Conservation (phyloP, 2,888 invertebrate genomes). For the Eueremaeus valkanovi region DNA sequence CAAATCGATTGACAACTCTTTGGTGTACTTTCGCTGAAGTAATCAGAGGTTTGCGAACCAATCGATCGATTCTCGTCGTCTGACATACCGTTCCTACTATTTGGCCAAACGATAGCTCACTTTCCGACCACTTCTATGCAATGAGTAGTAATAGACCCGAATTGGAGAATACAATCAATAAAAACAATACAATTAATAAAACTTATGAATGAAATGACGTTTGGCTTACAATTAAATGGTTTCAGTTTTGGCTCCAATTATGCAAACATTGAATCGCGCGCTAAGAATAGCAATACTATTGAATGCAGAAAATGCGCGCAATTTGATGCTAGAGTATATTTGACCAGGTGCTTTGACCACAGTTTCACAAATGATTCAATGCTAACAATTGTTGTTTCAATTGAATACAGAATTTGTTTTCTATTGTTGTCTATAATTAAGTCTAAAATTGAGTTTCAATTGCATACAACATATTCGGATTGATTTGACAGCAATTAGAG, state of each 20-base stretch:
- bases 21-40: constrained; percentile 19
- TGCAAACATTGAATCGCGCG: constrained; percentile 9
- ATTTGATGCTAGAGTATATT: no score
- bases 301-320: not conserved
- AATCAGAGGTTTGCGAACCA: not conserved
- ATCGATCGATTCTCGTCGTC: constrained; percentile 11
- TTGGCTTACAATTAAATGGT: no score
- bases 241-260: not conserved
- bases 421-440: no score
- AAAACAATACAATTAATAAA: not conserved
- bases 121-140: not conserved
- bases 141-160: not conserved
- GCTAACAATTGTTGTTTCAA: no score
- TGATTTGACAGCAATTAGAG: no score
- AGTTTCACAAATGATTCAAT: no score
- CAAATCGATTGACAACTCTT: not conserved
- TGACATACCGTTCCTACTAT: not conserved
- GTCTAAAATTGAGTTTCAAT: no score
- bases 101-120: not conserved
- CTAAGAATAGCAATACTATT: not conserved
- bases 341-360: no score
- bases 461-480: no score
- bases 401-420: no score
- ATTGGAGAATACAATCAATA: not conserved
- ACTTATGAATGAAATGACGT: no score